phyloP scores from a whole-genome alignment of 2,888 invertebrate genomes.

The Trisateles emortualis region DNA sequence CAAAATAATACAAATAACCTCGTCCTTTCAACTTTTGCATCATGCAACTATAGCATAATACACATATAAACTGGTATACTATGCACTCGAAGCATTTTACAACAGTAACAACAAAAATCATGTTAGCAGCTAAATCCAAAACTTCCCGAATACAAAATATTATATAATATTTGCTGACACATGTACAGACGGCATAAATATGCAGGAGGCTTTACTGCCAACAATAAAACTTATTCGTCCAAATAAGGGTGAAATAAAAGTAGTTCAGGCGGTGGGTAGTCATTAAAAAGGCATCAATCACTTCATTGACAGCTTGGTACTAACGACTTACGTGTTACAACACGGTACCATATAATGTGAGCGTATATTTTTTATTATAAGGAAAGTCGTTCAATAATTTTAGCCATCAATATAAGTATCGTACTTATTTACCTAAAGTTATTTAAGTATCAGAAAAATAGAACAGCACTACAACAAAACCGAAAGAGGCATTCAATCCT shows the following conservation, averaged over 20 bases:
- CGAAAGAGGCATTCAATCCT: too few relatives aligned
- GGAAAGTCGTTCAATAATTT: too few relatives aligned
- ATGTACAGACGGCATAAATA: too few relatives aligned
- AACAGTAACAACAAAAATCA: not conserved
- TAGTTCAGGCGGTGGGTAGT: conserved; percentile 30
- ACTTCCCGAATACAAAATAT: too few relatives aligned
- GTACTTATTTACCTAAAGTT: too few relatives aligned
- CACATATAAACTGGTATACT: too few relatives aligned
- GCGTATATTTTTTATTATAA: conserved; percentile 22
- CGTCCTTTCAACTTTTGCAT: not conserved
- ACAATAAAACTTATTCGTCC: conserved; percentile 24
- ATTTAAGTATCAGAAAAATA: too few relatives aligned
- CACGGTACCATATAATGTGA: conserved; percentile 23
- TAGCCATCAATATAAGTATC: too few relatives aligned
- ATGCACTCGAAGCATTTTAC: too few relatives aligned
- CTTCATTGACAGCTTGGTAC: conserved; percentile 36
- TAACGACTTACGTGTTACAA: conserved; percentile 19
- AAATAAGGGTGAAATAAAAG: conserved; percentile 2
- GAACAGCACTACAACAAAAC: too few relatives aligned
- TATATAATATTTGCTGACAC: too few relatives aligned
- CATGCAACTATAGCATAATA: not conserved
- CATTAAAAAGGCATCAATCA: conserved; percentile 62
- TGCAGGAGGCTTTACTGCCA: conserved; percentile 18
- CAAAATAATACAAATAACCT: too few relatives aligned
- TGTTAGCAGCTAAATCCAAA: not conserved